These are phyloP conservation scores for Aporrectodea caliginosa DNA, from an alignment of 1,140 invertebrate genomes.

Conservation along the genomic window DNA sequence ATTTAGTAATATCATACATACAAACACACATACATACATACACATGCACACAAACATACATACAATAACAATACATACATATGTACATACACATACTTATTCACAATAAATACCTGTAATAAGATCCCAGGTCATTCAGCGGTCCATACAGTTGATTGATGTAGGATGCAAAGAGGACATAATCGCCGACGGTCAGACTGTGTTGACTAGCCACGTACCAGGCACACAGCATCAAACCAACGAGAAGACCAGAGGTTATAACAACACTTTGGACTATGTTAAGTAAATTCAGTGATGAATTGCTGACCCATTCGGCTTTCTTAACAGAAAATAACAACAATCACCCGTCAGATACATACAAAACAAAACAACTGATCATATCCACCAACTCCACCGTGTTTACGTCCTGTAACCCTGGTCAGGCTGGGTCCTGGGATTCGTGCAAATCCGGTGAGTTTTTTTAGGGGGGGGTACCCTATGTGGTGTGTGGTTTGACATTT, in stretches of 20 bases:
- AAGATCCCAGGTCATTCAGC: constrained; percentile 96
- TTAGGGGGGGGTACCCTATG: no score
- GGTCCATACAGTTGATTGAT: constrained; percentile 94
- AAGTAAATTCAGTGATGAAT: constrained; percentile 78
- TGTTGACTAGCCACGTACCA: constrained; percentile 64
- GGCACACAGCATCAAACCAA: constrained; percentile 82
- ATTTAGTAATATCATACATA: no score
- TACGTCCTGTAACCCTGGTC: no score
- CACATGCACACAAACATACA: no score
- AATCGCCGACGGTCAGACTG: constrained; percentile 82
- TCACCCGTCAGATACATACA: no score
- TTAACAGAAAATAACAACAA: constrained; percentile 56
- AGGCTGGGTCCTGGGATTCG: no score
- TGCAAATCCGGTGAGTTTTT: no score
- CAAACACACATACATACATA: no score
- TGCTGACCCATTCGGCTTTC: constrained; percentile 80
- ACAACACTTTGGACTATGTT: constrained; percentile 86
- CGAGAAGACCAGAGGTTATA: constrained; percentile 77
- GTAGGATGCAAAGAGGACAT: constrained; percentile 89
- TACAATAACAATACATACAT: no score
- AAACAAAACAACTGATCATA: no score
- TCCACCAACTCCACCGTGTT: no score
- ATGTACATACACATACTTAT: background rate
- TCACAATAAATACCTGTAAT: constrained; percentile 72
- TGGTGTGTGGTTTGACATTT: no score